Percentiles rank a stretch among this genome's conserved stretches.
Conservation (phyloP, 2,888 invertebrate genomes). For the Slavum lentiscoides region DNA sequence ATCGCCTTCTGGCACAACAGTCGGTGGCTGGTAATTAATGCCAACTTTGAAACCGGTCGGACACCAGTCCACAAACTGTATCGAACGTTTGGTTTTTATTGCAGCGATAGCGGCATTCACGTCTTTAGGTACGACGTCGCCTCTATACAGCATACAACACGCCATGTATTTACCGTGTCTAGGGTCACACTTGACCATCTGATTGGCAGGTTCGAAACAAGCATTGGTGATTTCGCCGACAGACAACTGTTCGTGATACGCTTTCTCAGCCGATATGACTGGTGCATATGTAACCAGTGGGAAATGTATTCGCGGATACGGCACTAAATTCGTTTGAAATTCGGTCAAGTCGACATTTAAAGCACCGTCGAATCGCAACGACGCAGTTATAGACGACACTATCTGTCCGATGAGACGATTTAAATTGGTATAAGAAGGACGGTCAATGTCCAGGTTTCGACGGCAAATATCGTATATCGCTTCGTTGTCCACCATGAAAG, state of each 20-base stretch:
- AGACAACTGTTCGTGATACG: conserved; percentile 63
- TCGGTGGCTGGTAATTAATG: conserved; percentile 92
- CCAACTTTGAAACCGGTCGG: conserved; percentile 60
- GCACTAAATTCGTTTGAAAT: conserved; percentile 72
- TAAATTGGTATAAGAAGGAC: conserved; percentile 94
- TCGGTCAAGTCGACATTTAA: conserved; percentile 88
- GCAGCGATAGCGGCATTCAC: conserved; percentile 65
- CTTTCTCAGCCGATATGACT: conserved; percentile 63
- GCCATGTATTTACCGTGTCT: conserved; percentile 62
- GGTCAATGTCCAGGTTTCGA: conserved; percentile 89
- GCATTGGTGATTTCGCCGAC: conserved; percentile 66
- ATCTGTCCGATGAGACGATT: conserved; percentile 95
- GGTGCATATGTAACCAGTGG: conserved; percentile 66
- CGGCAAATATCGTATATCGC: conserved; percentile 83
- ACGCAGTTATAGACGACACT: conserved; percentile 88
- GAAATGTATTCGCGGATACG: conserved; percentile 69
- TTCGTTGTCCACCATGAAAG: conserved; percentile 66
- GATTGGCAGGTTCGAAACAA: conserved; percentile 66
- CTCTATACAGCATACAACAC: conserved; percentile 62
- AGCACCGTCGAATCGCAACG: conserved; percentile 73
- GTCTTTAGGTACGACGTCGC: conserved; percentile 61
- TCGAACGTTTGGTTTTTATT: conserved; percentile 65
- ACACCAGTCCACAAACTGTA: conserved; percentile 60
- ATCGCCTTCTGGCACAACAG: conserved; percentile 92
- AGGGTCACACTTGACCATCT: conserved; percentile 63